These are phyloP conservation scores for Sakesphorus luctuosus DNA, from an alignment of 2,113 vertebrate genomes.

Conservation along the genomic window DNA sequence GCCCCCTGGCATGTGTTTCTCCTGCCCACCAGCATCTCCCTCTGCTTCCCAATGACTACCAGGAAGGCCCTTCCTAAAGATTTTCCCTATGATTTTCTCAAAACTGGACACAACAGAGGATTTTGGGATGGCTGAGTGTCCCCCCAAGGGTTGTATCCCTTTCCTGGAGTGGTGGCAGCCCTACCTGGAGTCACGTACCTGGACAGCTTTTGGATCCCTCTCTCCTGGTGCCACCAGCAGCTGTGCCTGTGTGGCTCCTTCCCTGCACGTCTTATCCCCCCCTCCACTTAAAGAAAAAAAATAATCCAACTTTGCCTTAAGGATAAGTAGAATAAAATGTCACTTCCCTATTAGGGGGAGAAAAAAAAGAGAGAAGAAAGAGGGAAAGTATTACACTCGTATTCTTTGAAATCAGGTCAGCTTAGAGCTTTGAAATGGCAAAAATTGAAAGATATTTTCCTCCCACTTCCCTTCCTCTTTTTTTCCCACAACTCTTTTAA, in stretches of 20 bases:
- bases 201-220: slow-evolving; percentile 9
- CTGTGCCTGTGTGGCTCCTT: slow-evolving; percentile 29
- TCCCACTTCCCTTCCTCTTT: slow-evolving; percentile 59
- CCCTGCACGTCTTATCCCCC: neutral
- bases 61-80: neutral
- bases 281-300: neutral
- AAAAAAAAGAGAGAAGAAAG: slow-evolving; percentile 40
- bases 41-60: neutral
- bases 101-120: rapidly evolving
- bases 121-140: neutral
- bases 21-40: neutral
- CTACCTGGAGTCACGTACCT: slow-evolving; percentile 63
- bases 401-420: slow-evolving; percentile 78
- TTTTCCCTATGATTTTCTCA: neutral
- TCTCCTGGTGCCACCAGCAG: slow-evolving; percentile 4
- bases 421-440: slow-evolving; percentile 72
- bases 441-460: slow-evolving; percentile 57
- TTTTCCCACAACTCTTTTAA: slow-evolving; percentile 50
- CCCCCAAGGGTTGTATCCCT: neutral
- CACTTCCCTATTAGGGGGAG: slow-evolving; percentile 73
- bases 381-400: slow-evolving; percentile 43
- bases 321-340: slow-evolving; percentile 74
- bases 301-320: slow-evolving; percentile 70
- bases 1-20: neutral
- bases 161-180: neutral